Evolutionary conservation across 2,113 vertebrate species (phyloP).

Genomic region (Strigops habroptila): DNA sequence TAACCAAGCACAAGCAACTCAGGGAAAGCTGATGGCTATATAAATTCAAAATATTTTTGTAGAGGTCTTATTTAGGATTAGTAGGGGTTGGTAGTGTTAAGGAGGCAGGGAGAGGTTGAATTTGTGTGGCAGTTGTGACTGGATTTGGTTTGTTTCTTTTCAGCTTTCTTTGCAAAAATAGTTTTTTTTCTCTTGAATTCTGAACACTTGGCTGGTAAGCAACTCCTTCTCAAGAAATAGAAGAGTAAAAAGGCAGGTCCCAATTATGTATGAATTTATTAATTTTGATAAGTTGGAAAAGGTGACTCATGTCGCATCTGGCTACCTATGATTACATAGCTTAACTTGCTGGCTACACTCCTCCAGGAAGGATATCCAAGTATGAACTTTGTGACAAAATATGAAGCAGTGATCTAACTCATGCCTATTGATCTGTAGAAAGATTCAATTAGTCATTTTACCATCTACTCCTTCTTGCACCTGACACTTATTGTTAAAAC

Average conservation of each 20-base stretch:
- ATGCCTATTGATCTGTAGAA: background rate
- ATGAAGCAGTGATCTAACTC: background rate
- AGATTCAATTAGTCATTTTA: background rate
- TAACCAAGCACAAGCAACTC: background rate
- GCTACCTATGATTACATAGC: background rate
- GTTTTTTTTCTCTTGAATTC: background rate
- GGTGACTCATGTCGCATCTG: background rate
- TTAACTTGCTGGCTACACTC: background rate
- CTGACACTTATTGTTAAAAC: background rate
- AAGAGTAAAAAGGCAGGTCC: background rate
- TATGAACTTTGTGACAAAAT: background rate
- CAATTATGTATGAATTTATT: background rate
- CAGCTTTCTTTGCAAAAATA: background rate
- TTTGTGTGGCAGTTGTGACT: background rate
- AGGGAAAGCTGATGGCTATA: background rate
- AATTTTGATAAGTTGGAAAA: background rate
- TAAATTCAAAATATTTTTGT: background rate
- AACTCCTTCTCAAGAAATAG: background rate
- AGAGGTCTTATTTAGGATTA: background rate
- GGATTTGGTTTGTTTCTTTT: background rate
- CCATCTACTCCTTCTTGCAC: background rate
- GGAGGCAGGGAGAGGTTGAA: background rate
- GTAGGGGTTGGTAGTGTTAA: background rate
- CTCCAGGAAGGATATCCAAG: background rate
- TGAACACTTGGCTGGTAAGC: background rate